Evolutionary conservation across 2,113 vertebrate genomes (phyloP), one percentile per base, ranked within the genome.

Genomic region (Hippocampus abdominalis): DNA sequence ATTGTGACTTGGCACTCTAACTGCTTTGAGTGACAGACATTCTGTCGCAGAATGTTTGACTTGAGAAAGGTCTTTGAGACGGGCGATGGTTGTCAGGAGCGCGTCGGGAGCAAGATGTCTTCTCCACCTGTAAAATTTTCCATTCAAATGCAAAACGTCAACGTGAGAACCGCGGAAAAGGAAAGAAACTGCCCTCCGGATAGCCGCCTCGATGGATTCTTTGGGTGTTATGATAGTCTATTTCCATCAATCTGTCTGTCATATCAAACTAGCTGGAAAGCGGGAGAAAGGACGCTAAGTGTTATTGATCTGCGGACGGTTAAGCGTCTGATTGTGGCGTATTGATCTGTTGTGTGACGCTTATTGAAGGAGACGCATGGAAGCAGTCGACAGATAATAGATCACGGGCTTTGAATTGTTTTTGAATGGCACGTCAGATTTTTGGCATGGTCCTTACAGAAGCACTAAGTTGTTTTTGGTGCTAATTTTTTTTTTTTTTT

Each of bases 271-370:
- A 60, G 70, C 86, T 78, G 69, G 66, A 71, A 70, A 68, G 36
- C 32, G n/a, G 69, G 39, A 60, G 73, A 69, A 61, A 27, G 77
- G 70, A 77, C 56, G 59, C 80, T 84, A 87, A 89, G 82, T 75
- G 75, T 67, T 89, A 89, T 90, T 83, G 88, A 89, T 91, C 78
- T 60, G 18, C 0, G n/a, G 67, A 72, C 78, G 49, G 64, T 82
- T 84, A 70, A 85, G 83, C 64, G 77, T 75, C 70, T 72, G 75
- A 85, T 84, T 36, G 64, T 75, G 32, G 8, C 49, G 18, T 18
- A 89, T 89, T 36, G 86, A 89, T 81, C 76, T 8, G 51, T 8
- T 4, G 27, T n/a, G 13, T 46, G 61, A 70, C 72, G 57, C 68
- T 77, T 78, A 83, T 83, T 86, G 73, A 79, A 74, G 78, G 70